Evolutionary conservation across 1,140 invertebrate genomes (phyloP), one percentile per base, ranked within the genome.

Genomic region (Drosophila pallidifrons): DNA sequence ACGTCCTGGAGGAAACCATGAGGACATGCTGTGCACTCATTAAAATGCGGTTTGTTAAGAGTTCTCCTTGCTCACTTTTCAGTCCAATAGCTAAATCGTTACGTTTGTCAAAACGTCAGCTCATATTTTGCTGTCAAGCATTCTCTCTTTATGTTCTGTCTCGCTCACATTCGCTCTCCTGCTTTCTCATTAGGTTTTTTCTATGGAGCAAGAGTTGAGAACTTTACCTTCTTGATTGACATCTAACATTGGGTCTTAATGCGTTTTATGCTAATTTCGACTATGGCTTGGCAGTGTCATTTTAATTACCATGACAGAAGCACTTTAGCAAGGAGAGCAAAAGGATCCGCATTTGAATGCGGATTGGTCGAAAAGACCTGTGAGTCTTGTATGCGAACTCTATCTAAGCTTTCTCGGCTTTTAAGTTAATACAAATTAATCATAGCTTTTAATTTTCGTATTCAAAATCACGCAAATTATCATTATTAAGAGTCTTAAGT

Each of bases 51-150:
- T 75, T 79, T 45, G 30, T 68, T 77, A 47, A 60, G 66, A 82
- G 58, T 67, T 68, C 51, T 55, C 25, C 60, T 28, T 28, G n/a
- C 49, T 52, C 47, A 28, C 73, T 73, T 72, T 81, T 49, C 69
- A 68, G 71, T 67, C 59, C 70, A 79, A 70, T 77, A 47, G 66
- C 59, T 70, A 85, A 88, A 89, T 79, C 65, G 85, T 70, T 75
- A 79, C 71, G 85, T 81, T 89, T 91, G 89, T 91, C 89, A 91
- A 85, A 82, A 86, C 61, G 89, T 91, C 89, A 91, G 81, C 74
- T 80, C 59, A 41, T 79, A 71, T 78, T 46, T 58, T 61, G 25
- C 32, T 58, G 16, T 13, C 35, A 54, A 11, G 43, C 20, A 3
- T 8, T 20, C 38, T 46, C 25, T 15, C 35, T 11, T 25, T 38